Evolutionary conservation across 2,888 invertebrate genomes (phyloP).

Genomic region (Loripinus fragilis): DNA sequence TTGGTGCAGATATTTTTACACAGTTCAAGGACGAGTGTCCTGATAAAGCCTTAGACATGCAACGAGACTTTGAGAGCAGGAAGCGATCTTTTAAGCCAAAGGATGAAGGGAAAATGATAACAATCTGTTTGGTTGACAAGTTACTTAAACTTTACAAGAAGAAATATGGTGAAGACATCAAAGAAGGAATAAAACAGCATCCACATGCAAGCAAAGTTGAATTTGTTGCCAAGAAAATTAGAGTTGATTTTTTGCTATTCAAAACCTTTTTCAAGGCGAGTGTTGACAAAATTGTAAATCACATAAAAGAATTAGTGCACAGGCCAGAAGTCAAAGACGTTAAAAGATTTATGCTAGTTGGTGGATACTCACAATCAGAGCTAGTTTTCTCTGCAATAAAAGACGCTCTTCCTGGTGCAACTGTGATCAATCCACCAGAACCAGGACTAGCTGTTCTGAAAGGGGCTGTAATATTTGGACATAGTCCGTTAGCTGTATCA

Average conservation of each 20-base stretch:
- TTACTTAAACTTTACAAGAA: background rate
- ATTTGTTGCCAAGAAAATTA: background rate
- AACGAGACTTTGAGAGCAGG: background rate
- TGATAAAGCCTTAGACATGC: background rate
- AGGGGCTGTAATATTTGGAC: constrained; percentile 49
- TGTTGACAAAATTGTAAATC: constrained; percentile 34
- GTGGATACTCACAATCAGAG: constrained; percentile 49
- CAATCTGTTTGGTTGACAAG: background rate
- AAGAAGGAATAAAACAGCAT: background rate
- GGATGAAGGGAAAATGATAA: background rate
- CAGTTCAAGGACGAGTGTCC: background rate
- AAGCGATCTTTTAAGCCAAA: background rate
- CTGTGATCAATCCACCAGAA: constrained; percentile 37
- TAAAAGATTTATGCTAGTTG: constrained; percentile 47
- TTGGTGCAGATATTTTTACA: background rate
- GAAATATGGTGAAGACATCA: background rate
- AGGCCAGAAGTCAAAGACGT: constrained; percentile 30
- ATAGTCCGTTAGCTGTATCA: constrained; percentile 34
- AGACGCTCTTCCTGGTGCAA: constrained; percentile 25
- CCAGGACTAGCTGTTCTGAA: constrained; percentile 50
- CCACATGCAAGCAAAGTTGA: background rate
- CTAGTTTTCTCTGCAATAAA: constrained; percentile 22
- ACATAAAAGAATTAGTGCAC: constrained; percentile 27
- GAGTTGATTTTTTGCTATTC: background rate
- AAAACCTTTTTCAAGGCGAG: constrained; percentile 26